Evolutionary conservation across 2,113 vertebrate species (phyloP), one percentile per base, ranked within the genome.

Genomic region (Ictidomys tridecemlineatus): DNA sequence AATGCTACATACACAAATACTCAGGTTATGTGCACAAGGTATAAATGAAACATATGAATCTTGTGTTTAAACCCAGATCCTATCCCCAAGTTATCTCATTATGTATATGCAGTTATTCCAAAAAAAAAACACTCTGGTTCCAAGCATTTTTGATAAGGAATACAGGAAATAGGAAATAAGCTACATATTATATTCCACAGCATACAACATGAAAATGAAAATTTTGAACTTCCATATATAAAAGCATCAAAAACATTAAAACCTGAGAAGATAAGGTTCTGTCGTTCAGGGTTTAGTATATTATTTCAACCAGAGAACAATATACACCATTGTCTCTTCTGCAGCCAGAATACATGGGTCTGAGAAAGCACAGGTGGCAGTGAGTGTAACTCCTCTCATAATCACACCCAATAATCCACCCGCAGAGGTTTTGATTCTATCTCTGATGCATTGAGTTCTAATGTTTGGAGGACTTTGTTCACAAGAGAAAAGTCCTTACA

Each of bases 191-290:
- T 48, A 22, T 14, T 82, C 12, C 16, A 51, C 32, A 91, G 72
- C 26, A 96, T 80, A 73, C 37, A 83, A 48, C 26, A 28, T 42
- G 34, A 83, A 85, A 90, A 96, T 22, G 42, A 67, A 93, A 45
- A 83, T 39, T 37, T 72, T 37, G 48, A 58, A 20, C 51, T 74
- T 53, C 26, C 11, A 14, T 76, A 39, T 48, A 63, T 1, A 67
- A 48, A 17, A 37, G 37, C 58, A 89, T 22, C 22, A 79, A 92
- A 90, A 39, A 17, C 20, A 65, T 20, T 84, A 67, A 91, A 32
- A 4, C 48, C 70, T 48, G 26, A 73, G 42, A 83, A 84, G 32
- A 39, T 53, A 53, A 1, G 4, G 18, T 63, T 88, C 78, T 70
- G 48, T 87, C 45, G 18, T 32, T 61, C 4, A 79, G 58, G 61